Evolutionary conservation across 2,113 vertebrate genomes (phyloP).

Genomic region (Hemiscyllium ocellatum): DNA sequence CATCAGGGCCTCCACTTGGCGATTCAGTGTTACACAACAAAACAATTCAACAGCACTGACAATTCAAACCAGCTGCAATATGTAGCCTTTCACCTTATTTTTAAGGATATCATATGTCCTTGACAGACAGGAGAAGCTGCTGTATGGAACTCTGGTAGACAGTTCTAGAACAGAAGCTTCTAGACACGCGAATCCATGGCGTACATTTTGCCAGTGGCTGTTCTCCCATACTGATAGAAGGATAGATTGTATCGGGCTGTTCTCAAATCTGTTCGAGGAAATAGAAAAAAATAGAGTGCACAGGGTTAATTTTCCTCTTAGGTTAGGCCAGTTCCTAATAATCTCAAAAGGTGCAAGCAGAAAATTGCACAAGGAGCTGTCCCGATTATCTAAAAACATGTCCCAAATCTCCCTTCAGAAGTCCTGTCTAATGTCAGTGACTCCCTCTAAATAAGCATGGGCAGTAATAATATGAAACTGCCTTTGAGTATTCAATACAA

Average conservation of each 20-base stretch:
- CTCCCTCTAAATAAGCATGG: not conserved
- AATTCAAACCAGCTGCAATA: constrained; percentile 16
- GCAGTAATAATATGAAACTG: not conserved
- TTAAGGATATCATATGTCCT: constrained; percentile 1
- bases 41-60: constrained; percentile 20
- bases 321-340: not conserved
- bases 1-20: not conserved
- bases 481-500: not conserved
- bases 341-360: not conserved
- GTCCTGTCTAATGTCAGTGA: not conserved
- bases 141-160: not conserved
- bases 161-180: not conserved
- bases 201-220: constrained; percentile 49
- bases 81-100: constrained; percentile 3
- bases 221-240: constrained; percentile 37
- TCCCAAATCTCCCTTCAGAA: not conserved
- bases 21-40: constrained; percentile 1
- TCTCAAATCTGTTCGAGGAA: constrained; percentile 42
- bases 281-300: not conserved
- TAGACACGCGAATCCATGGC: constrained; percentile 55
- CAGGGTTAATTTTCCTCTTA: not conserved
- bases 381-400: not conserved
- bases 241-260: constrained; percentile 32
- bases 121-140: not conserved
- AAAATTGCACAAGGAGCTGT: too few relatives aligned